Conservation (phyloP, 2,797 vertebrate species). For the Streptopelia turtur region DNA sequence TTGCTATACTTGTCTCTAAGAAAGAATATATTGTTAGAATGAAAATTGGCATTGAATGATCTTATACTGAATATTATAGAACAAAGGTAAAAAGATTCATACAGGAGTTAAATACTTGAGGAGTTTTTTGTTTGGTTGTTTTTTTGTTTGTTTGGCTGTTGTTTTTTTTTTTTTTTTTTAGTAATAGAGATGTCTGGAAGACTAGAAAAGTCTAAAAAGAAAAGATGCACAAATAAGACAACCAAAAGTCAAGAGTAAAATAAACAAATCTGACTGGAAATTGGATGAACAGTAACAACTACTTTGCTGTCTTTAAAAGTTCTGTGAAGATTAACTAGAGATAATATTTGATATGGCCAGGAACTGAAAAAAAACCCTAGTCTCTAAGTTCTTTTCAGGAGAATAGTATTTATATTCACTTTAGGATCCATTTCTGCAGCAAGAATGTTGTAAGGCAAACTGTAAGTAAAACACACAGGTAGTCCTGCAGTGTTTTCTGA, state of each 20-base stretch:
- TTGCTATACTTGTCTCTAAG: background rate
- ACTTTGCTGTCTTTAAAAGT: background rate
- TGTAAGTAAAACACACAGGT: background rate
- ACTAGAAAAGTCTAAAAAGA: background rate
- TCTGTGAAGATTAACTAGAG: background rate
- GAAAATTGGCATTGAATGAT: background rate
- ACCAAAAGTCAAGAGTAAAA: background rate
- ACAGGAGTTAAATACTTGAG: background rate
- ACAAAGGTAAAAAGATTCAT: background rate
- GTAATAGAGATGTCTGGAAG: background rate
- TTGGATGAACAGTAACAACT: background rate
- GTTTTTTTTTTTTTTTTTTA: too few relatives aligned
- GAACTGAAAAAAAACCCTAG: background rate
- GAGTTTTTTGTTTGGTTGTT: background rate
- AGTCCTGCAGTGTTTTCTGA: background rate
- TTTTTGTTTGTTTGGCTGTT: too few relatives aligned
- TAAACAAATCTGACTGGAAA: background rate
- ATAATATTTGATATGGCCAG: background rate
- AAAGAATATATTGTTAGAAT: background rate
- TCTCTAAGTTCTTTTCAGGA: background rate
- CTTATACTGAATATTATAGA: background rate
- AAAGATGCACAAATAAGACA: background rate
- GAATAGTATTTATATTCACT: background rate
- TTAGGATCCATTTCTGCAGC: background rate
- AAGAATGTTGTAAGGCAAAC: background rate